phyloP scores from a whole-genome alignment of 2,797 vertebrate species.

The Trematomus bernacchii region DNA sequence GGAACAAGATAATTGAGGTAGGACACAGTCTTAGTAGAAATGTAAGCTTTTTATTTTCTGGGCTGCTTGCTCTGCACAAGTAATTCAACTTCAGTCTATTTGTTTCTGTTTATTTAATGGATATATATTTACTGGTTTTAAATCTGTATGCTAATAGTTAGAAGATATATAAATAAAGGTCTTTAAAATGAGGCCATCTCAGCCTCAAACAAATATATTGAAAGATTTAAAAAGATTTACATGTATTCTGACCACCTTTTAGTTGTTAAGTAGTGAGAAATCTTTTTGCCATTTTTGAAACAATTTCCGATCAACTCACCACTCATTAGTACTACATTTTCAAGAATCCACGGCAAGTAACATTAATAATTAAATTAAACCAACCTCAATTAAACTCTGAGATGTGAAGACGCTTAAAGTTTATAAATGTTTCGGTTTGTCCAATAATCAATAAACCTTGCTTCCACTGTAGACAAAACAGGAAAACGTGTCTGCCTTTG shows the following conservation, averaged over 20 bases:
- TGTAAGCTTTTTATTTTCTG: conserved; percentile 16
- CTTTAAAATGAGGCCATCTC: not conserved
- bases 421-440: conserved; percentile 13
- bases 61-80: not conserved
- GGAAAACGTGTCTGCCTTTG: conserved; percentile 55
- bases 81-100: not conserved
- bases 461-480: conserved; percentile 60
- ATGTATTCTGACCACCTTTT: not conserved
- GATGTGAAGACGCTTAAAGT: not conserved
- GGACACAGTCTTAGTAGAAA: conserved; percentile 7
- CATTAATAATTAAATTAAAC: not conserved
- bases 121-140: not conserved
- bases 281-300: not conserved
- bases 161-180: not conserved
- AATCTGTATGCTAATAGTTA: not conserved
- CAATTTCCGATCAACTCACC: not conserved
- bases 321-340: not conserved
- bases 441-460: conserved; percentile 25
- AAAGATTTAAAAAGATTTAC: not conserved
- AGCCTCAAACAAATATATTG: not conserved
- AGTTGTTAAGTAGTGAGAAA: not conserved
- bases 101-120: not conserved
- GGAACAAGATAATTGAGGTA: no score
- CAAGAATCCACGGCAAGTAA: not conserved
- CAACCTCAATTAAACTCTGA: not conserved